These are phyloP conservation scores for Mormyrus iriodes DNA, from an alignment of 2,113 vertebrate genomes.

Conservation along the genomic window DNA sequence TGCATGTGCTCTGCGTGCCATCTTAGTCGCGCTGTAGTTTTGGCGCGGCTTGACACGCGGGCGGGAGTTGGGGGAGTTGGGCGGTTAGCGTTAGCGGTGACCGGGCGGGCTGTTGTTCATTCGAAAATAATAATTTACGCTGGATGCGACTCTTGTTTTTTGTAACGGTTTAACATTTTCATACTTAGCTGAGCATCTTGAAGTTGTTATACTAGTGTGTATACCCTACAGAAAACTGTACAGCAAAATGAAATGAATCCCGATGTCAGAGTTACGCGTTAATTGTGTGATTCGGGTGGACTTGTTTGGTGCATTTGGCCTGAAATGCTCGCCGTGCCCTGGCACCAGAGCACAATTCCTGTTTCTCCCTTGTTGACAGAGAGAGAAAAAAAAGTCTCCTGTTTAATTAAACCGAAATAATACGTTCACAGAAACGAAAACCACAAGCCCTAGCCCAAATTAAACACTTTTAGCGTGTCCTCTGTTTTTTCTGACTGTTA, in stretches of 20 bases:
- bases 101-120: background rate
- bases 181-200: background rate
- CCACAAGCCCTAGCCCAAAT: background rate
- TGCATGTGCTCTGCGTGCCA: background rate
- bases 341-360: background rate
- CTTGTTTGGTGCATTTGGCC: background rate
- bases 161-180: background rate
- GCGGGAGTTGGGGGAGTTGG: background rate
- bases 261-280: background rate
- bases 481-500: background rate
- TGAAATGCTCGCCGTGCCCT: background rate
- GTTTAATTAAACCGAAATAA: background rate
- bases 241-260: background rate
- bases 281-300: background rate
- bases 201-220: background rate
- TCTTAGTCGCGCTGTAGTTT: background rate
- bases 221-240: background rate
- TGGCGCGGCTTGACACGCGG: background rate
- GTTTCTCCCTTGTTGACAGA: background rate
- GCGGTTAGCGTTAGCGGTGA: background rate
- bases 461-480: background rate
- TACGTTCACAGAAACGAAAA: background rate
- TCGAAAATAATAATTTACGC: background rate
- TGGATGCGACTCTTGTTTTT: background rate
- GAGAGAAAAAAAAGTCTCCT: background rate